Percentiles rank a stretch among this genome's conserved stretches.
These are phyloP conservation scores for Achroia grisella DNA, from an alignment of 1,140 invertebrate species.

Conservation along the genomic window DNA sequence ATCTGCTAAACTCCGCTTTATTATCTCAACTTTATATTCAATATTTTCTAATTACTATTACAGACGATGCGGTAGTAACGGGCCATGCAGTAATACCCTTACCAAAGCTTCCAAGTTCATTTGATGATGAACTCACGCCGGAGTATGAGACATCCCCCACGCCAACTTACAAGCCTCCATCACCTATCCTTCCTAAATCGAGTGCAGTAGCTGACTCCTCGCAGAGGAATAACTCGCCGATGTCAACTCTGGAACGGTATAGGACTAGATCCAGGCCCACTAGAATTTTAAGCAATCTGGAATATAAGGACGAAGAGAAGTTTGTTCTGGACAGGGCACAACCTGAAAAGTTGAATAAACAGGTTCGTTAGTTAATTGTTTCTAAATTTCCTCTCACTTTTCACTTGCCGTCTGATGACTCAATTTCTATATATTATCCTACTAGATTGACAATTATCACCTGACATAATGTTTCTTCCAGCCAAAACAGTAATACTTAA, in stretches of 20 bases:
- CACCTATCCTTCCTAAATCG: constrained; percentile 39
- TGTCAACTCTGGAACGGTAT: constrained; percentile 63
- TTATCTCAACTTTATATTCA: too few species aligned
- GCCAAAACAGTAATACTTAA: too few species aligned
- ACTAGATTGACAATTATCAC: too few species aligned
- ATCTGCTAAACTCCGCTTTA: too few species aligned
- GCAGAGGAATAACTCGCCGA: constrained; percentile 36
- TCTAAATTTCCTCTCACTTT: too few species aligned
- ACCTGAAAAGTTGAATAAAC: constrained; percentile 65
- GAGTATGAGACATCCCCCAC: constrained; percentile 32
- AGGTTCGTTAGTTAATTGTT: too few species aligned
- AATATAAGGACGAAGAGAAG: constrained; percentile 66
- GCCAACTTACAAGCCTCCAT: constrained; percentile 44
- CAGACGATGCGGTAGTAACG: constrained; percentile 70
- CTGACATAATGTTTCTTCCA: too few species aligned
- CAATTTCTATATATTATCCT: too few species aligned
- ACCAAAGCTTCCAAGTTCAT: constrained; percentile 68
- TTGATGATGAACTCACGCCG: constrained; percentile 48
- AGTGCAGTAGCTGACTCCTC: constrained; percentile 24
- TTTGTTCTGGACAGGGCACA: constrained; percentile 63
- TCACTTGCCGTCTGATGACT: too few species aligned
- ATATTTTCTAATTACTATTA: constrained; percentile 9
- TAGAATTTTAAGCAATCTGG: constrained; percentile 41
- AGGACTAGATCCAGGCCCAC: constrained; percentile 51
- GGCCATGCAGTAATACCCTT: constrained; percentile 68